These are phyloP conservation scores for Conchocele bisecta DNA, from an alignment of 2,888 invertebrate species.

Conservation along the genomic window DNA sequence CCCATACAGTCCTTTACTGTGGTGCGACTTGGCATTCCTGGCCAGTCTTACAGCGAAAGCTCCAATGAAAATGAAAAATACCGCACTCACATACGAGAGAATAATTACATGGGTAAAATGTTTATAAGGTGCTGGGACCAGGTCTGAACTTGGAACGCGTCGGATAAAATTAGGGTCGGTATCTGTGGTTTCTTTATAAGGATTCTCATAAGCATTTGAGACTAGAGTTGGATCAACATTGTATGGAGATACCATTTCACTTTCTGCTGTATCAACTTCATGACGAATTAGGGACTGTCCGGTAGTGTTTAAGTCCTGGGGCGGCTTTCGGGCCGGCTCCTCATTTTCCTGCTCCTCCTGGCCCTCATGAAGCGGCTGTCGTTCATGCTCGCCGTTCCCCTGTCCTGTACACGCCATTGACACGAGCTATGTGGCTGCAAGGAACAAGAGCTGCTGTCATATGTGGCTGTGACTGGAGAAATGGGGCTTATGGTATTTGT, in stretches of 20 bases:
- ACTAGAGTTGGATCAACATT: conserved; percentile 69
- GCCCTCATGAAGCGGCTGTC: conserved; percentile 68
- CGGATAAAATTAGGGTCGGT: conserved; percentile 71
- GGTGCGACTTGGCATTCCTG: conserved; percentile 68
- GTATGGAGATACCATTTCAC: conserved; percentile 62
- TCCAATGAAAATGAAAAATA: conserved; percentile 71
- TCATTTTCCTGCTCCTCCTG: conserved; percentile 49
- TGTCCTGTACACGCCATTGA: conserved; percentile 32
- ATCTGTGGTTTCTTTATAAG: conserved; percentile 77
- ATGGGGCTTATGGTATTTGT: no score
- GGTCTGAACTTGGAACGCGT: conserved; percentile 72
- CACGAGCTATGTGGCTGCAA: neutral
- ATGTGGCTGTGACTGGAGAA: neutral
- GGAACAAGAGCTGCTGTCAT: neutral
- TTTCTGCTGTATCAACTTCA: conserved; percentile 48
- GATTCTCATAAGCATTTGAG: conserved; percentile 72
- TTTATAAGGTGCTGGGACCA: conserved; percentile 75
- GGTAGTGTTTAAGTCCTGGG: conserved; percentile 55
- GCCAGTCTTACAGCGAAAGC: conserved; percentile 72
- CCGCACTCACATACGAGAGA: conserved; percentile 68
- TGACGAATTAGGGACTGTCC: conserved; percentile 52
- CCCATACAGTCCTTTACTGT: conserved; percentile 76
- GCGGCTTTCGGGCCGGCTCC: conserved; percentile 29
- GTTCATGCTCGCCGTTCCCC: conserved; percentile 58
- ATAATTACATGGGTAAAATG: conserved; percentile 74